Conservation (phyloP, 2,113 vertebrate genomes). For the Colossoma macropomum region DNA sequence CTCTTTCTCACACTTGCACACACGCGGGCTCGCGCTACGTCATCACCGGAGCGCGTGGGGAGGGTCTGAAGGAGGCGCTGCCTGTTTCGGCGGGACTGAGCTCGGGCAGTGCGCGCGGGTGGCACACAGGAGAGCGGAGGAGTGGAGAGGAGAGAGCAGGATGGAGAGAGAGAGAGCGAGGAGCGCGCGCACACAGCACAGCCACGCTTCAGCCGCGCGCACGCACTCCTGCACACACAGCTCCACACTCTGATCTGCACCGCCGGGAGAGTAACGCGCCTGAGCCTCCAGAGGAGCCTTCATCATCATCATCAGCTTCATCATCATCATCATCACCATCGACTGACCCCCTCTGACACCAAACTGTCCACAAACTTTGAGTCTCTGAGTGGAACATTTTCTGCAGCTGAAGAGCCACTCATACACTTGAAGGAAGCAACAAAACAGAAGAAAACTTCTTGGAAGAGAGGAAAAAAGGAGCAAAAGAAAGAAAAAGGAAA, state of each 20-base stretch:
- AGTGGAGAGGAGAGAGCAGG: not conserved
- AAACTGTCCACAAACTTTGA: not conserved
- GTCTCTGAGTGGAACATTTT: not conserved
- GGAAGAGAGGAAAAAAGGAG: not conserved
- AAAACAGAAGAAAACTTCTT: not conserved
- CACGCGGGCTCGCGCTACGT: not conserved
- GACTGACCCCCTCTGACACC: not conserved
- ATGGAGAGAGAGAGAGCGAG: constrained; percentile 41
- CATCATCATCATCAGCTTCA: not conserved
- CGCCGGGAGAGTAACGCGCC: not conserved
- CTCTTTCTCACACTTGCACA: not conserved
- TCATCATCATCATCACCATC: not conserved
- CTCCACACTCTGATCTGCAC: not conserved
- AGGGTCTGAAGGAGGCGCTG: constrained; percentile 2
- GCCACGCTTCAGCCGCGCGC: not conserved
- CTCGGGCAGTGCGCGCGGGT: not conserved
- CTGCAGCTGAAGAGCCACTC: not conserved
- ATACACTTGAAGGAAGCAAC: no score
- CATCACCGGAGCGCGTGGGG: not conserved
- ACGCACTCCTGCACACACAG: not conserved
- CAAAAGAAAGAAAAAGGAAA: not conserved
- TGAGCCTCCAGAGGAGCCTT: not conserved
- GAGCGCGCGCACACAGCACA: constrained; percentile 37
- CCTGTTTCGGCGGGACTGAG: not conserved
- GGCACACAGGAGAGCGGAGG: not conserved